phyloP scores from a whole-genome alignment of 64 coral and sea anemone genomes.

The Acropora yongei region DNA sequence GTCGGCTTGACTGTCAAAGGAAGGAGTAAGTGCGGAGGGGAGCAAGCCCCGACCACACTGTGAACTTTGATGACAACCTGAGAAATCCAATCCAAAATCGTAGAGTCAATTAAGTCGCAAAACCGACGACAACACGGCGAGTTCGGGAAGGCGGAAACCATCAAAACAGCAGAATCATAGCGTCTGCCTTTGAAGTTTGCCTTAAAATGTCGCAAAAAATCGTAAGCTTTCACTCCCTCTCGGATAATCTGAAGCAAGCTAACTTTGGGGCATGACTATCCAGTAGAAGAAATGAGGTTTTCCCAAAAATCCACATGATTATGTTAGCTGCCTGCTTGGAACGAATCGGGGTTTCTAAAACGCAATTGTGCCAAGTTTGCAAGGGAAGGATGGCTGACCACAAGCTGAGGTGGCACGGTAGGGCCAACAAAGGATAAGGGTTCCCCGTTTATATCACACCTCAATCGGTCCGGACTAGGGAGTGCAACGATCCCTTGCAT shows the following conservation, averaged over 20 bases:
- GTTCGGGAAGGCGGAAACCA: no score
- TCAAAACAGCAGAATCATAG: no score
- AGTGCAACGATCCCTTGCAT: neutral
- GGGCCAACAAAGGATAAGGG: slow-evolving; percentile 30
- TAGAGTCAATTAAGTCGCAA: slow-evolving; percentile 28
- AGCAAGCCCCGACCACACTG: neutral
- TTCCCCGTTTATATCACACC: neutral
- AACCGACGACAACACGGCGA: no score
- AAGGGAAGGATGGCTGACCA: neutral
- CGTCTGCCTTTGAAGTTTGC: no score
- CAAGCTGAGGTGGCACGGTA: neutral
- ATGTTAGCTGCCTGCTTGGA: slow-evolving; percentile 10
- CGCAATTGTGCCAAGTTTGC: neutral
- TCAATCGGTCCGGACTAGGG: neutral
- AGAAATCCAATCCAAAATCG: slow-evolving; percentile 28
- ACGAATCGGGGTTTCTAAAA: slow-evolving; percentile 22
- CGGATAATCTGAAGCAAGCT: slow-evolving; percentile 19
- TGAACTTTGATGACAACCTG: slow-evolving; percentile 2
- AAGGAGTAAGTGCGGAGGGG: neutral
- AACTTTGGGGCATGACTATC: neutral
- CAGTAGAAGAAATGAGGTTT: neutral
- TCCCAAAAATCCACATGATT: neutral
- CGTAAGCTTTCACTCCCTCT: neutral
- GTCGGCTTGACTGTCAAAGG: no score
- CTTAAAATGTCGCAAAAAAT: neutral